Percentiles rank a stretch among this genome's conserved stretches.
Evolutionary conservation across 2,888 invertebrate genomes (phyloP).

Genomic region (Shargacucullia verbasci): DNA sequence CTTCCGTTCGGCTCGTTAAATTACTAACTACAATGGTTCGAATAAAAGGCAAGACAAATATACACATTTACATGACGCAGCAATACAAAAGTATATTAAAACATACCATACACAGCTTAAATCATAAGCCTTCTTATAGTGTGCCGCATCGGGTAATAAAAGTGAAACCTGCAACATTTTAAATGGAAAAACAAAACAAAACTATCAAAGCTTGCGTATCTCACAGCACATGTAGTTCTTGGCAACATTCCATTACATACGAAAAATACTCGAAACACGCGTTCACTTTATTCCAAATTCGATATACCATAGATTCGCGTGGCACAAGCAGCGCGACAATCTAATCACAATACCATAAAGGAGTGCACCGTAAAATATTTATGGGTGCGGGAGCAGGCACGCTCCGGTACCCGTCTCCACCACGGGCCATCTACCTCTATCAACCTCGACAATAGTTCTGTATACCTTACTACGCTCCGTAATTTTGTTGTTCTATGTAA

Average conservation of each 20-base stretch:
- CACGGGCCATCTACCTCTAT: constrained; percentile 66
- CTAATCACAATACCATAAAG: constrained; percentile 82
- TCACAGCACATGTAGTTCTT: constrained; percentile 50
- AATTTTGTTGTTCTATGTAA: constrained; percentile 50
- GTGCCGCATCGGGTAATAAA: constrained; percentile 22
- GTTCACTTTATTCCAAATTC: constrained; percentile 76
- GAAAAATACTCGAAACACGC: constrained; percentile 63
- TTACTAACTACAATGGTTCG: no score
- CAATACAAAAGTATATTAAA: not conserved
- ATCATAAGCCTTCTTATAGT: constrained; percentile 12
- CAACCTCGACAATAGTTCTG: constrained; percentile 54
- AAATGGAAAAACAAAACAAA: constrained; percentile 30
- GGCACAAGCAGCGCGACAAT: constrained; percentile 75
- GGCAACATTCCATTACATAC: constrained; percentile 55
- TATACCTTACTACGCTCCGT: constrained; percentile 42
- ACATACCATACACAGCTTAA: not conserved
- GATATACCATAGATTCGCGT: constrained; percentile 76
- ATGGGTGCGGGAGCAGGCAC: constrained; percentile 77
- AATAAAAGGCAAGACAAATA: no score
- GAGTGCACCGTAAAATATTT: constrained; percentile 84
- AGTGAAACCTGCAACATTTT: constrained; percentile 31
- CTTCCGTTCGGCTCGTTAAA: not conserved
- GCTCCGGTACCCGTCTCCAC: constrained; percentile 73
- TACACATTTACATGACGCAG: no score
- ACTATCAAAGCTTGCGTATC: constrained; percentile 39